Percentiles rank a stretch among this genome's conserved stretches.
Evolutionary conservation across 2,113 vertebrate genomes (phyloP).

Genomic region (Leptobrachium ailaonicum): DNA sequence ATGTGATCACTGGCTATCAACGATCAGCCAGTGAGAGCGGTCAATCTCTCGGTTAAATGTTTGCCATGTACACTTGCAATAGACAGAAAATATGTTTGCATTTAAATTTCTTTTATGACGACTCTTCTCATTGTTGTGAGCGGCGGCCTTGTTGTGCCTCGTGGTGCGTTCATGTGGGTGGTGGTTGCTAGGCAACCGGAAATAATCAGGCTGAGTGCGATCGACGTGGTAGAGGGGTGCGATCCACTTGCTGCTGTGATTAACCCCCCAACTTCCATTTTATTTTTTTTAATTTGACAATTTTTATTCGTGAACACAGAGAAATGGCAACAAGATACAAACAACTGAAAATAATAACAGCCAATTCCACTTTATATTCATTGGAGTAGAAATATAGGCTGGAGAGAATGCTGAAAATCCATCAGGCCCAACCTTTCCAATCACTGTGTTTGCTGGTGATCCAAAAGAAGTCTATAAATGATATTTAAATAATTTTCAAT

Average conservation of each 20-base stretch:
- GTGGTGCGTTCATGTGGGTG: constrained; percentile 37
- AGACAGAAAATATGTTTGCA: background rate
- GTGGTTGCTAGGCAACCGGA: constrained; percentile 44
- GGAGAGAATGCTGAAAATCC: too few species aligned
- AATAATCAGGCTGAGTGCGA: constrained; percentile 28
- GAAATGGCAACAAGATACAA: too few species aligned
- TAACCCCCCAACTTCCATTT: constrained; percentile 10
- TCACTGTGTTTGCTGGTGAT: too few species aligned
- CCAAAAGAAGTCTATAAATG: too few species aligned
- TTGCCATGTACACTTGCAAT: background rate
- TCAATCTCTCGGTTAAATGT: background rate
- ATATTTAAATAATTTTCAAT: too few species aligned
- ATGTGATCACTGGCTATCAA: background rate
- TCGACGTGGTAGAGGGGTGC: constrained; percentile 5
- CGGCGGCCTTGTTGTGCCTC: constrained; percentile 24
- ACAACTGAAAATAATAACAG: too few species aligned
- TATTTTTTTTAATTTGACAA: background rate
- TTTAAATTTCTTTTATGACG: constrained; percentile 12
- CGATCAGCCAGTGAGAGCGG: background rate
- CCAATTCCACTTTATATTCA: too few species aligned
- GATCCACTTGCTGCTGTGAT: background rate
- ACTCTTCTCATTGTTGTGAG: constrained; percentile 5
- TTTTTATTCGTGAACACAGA: too few species aligned
- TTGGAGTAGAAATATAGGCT: too few species aligned
- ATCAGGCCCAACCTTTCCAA: too few species aligned